A percentile compares a stretch with the other conserved stretches of the same genome.
Conservation (phyloP, 2,113 vertebrate species). For the Rhinopomastus cyanomelas region DNA sequence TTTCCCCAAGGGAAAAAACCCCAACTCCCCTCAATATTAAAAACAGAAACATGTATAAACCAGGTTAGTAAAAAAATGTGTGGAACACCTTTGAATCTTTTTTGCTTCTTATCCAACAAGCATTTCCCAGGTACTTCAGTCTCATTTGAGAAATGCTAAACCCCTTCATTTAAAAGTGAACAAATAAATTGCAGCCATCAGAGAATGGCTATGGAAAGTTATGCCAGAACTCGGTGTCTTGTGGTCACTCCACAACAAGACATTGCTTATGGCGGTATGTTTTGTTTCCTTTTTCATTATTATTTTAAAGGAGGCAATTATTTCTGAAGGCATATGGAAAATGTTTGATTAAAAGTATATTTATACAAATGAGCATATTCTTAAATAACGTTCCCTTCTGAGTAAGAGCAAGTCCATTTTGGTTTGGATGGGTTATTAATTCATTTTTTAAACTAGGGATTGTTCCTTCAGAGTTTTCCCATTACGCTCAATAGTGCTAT, state of each 20-base stretch:
- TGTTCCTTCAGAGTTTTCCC: slow-evolving; percentile 26
- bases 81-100: slow-evolving; percentile 2
- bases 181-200: background rate
- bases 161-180: background rate
- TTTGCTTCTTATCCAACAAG: background rate
- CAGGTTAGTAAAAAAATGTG: background rate
- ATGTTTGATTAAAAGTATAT: slow-evolving; percentile 1
- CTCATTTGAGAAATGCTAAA: background rate
- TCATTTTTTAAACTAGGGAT: background rate
- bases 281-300: slow-evolving; percentile 2
- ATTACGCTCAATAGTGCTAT: slow-evolving; percentile 46
- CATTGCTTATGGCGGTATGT: background rate
- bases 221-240: background rate
- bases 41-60: slow-evolving; percentile 28
- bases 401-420: background rate
- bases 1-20: slow-evolving; percentile 26
- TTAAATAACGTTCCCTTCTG: background rate
- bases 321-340: background rate
- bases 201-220: background rate
- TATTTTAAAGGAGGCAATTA: background rate
- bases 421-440: background rate
- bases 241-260: background rate
- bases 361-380: background rate
- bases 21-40: background rate
- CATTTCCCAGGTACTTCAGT: background rate